Conservation (phyloP, 2,113 vertebrate species). For the Taxidea taxus region DNA sequence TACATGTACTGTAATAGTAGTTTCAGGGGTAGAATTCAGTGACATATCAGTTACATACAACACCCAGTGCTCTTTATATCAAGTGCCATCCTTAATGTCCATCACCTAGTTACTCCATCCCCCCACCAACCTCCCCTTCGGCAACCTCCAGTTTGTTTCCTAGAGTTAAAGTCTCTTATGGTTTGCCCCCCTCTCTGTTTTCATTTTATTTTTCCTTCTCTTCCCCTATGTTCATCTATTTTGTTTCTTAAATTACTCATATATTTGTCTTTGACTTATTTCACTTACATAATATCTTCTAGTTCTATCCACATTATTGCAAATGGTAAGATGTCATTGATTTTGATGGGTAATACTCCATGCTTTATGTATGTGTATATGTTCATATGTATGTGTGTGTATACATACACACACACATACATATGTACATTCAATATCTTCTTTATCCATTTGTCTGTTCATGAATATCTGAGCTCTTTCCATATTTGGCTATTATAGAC, state of each 20-base stretch:
- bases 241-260: background rate
- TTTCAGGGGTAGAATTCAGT: background rate
- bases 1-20: background rate
- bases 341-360: background rate
- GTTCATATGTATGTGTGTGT: too few species aligned
- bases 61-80: background rate
- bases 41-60: background rate
- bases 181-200: background rate
- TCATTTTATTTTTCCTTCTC: background rate
- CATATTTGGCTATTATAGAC: too few species aligned
- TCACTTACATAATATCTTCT: too few species aligned
- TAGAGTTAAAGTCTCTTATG: background rate
- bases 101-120: background rate
- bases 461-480: too few species aligned
- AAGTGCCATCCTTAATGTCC: background rate
- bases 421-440: too few species aligned
- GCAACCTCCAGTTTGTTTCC: background rate
- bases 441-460: too few species aligned
- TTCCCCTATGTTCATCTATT: background rate
- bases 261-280: background rate
- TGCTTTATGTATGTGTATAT: too few species aligned
- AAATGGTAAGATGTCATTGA: background rate
- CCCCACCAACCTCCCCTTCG: background rate
- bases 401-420: too few species aligned
- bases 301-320: too few species aligned